phyloP scores from a whole-genome alignment of 2,113 vertebrate genomes.

The Rafetus swinhoei region DNA sequence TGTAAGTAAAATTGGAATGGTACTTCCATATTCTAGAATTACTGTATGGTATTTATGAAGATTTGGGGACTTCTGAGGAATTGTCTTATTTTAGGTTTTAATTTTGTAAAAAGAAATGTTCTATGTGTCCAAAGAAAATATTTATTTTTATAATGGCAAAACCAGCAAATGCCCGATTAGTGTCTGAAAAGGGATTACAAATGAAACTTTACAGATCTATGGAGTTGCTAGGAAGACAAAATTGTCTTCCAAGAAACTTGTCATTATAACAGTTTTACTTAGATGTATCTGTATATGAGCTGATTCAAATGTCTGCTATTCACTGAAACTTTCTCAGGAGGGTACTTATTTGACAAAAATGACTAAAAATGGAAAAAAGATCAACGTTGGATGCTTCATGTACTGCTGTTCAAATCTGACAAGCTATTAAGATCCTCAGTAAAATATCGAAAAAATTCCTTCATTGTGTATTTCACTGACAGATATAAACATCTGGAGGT shows the following conservation, averaged over 20 bases:
- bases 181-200: neutral
- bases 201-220: neutral
- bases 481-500: neutral
- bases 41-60: neutral
- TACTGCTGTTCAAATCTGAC: neutral
- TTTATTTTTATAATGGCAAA: neutral
- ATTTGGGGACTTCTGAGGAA: neutral
- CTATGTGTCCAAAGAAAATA: neutral
- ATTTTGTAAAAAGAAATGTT: neutral
- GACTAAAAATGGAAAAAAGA: neutral
- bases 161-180: neutral
- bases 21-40: neutral
- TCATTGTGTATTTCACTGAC: neutral
- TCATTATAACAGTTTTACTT: neutral
- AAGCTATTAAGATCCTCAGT: neutral
- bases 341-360: neutral
- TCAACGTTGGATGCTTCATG: neutral
- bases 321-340: neutral
- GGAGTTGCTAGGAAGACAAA: neutral
- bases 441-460: neutral
- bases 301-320: neutral
- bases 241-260: neutral
- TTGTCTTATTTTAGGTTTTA: neutral
- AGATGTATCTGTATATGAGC: neutral
- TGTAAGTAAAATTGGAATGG: neutral